These are phyloP conservation scores for Monomorium pharaonis DNA, from an alignment of 1,140 invertebrate species.

Conservation along the genomic window DNA sequence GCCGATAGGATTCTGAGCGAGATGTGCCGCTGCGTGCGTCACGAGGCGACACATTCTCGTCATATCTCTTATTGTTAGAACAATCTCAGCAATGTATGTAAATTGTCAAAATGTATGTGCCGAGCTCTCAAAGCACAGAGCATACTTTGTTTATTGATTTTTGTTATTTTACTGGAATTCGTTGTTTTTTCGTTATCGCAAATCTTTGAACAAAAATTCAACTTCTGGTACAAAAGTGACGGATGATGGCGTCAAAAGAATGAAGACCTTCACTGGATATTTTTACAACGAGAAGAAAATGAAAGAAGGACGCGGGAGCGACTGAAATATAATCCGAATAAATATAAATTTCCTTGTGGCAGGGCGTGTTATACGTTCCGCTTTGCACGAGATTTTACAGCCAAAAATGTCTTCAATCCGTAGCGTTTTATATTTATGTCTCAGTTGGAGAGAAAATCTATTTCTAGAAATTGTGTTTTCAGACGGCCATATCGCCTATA, in stretches of 20 bases:
- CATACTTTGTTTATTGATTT: no score
- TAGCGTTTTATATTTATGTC: not conserved
- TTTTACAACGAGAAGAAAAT: not conserved
- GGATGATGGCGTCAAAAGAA: not conserved
- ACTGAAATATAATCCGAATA: not conserved
- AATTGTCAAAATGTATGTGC: not conserved
- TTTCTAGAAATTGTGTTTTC: not conserved
- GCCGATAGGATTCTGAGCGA: slow-evolving; percentile 20
- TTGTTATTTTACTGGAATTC: not conserved
- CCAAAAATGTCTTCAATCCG: not conserved
- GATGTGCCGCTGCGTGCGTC: not conserved
- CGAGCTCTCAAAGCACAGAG: not conserved
- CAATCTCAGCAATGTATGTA: not conserved
- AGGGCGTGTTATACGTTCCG: not conserved
- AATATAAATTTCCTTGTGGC: not conserved
- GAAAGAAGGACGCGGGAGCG: not conserved
- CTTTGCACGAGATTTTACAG: not conserved
- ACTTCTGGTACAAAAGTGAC: not conserved
- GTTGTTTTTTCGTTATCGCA: not conserved
- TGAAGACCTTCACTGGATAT: not conserved
- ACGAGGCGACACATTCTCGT: slow-evolving; percentile 22
- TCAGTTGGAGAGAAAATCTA: not conserved
- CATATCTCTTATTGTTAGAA: not conserved
- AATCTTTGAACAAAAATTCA: not conserved
- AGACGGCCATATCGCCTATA: not conserved